A percentile compares a stretch with the other conserved stretches of the same genome.
These are phyloP conservation scores for Motacilla alba DNA, from an alignment of 2,113 vertebrate genomes.

Conservation along the genomic window DNA sequence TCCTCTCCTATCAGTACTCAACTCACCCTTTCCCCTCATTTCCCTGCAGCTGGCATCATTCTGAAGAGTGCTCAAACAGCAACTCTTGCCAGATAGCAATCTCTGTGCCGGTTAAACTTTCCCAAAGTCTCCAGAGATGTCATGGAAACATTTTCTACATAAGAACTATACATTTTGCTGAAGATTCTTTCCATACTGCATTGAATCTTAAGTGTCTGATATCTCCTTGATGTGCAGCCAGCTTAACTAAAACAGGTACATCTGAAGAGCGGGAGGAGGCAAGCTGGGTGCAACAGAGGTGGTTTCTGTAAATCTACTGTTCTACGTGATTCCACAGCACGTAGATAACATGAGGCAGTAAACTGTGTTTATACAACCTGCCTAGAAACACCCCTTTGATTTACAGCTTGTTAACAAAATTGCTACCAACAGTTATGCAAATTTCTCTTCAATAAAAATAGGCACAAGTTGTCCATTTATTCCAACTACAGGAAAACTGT, in stretches of 20 bases:
- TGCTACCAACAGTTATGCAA: neutral
- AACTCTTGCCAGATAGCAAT: neutral
- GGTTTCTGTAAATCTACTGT: neutral
- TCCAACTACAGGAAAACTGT: neutral
- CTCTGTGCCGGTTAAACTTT: neutral
- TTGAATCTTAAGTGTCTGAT: neutral
- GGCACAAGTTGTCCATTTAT: neutral
- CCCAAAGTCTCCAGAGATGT: neutral
- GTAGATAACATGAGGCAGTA: neutral
- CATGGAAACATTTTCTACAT: neutral
- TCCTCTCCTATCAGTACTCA: neutral
- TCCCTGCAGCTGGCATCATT: neutral
- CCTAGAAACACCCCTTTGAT: neutral
- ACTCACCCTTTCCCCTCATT: neutral
- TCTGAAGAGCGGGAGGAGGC: neutral
- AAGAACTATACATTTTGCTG: neutral
- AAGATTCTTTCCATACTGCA: neutral
- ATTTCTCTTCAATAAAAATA: neutral
- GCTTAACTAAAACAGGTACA: neutral
- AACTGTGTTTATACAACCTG: neutral
- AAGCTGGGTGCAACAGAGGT: fast-evolving
- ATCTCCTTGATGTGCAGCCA: neutral
- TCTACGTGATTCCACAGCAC: neutral
- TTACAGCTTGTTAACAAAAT: neutral
- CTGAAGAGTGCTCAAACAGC: neutral